Conservation (phyloP, 1,140 invertebrate species). For the Brachionus rubens region DNA sequence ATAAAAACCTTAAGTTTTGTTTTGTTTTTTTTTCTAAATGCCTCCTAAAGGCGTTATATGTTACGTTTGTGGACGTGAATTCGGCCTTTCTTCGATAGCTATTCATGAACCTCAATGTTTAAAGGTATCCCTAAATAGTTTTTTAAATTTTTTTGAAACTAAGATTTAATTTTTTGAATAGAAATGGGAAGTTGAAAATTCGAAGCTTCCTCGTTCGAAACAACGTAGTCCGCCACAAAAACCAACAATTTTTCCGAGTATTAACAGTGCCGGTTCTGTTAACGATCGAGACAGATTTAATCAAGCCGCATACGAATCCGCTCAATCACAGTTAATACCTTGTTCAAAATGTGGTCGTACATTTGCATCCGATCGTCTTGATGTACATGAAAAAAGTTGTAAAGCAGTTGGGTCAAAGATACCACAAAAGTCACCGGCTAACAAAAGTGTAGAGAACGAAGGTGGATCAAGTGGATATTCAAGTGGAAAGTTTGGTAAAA, state of each 20-base stretch:
- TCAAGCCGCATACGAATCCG: conserved; percentile 54
- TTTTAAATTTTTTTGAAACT: background rate
- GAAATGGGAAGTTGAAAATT: conserved; percentile 68
- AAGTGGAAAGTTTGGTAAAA: background rate
- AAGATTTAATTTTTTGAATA: conserved; percentile 48
- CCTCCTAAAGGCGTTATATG: conserved; percentile 55
- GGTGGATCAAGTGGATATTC: conserved; percentile 1
- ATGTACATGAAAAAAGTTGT: conserved; percentile 69
- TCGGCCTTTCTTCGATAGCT: conserved; percentile 67
- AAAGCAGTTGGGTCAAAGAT: conserved; percentile 52
- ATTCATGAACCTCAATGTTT: conserved; percentile 72
- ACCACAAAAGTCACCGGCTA: background rate
- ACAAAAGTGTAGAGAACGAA: background rate
- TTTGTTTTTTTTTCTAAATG: background rate
- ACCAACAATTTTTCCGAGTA: conserved; percentile 53
- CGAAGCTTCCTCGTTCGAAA: conserved; percentile 63
- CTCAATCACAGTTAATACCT: conserved; percentile 65
- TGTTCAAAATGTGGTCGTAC: conserved; percentile 69
- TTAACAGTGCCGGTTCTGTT: background rate
- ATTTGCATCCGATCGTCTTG: conserved; percentile 68
- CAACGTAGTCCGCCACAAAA: conserved; percentile 64
- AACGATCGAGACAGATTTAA: conserved; percentile 42
- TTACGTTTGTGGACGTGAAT: conserved; percentile 70
- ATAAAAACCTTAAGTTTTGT: too few species aligned
- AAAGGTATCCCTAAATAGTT: conserved; percentile 48